These are phyloP conservation scores for Eupeodes luniger DNA, from an alignment of 2,888 invertebrate genomes.

Conservation along the genomic window DNA sequence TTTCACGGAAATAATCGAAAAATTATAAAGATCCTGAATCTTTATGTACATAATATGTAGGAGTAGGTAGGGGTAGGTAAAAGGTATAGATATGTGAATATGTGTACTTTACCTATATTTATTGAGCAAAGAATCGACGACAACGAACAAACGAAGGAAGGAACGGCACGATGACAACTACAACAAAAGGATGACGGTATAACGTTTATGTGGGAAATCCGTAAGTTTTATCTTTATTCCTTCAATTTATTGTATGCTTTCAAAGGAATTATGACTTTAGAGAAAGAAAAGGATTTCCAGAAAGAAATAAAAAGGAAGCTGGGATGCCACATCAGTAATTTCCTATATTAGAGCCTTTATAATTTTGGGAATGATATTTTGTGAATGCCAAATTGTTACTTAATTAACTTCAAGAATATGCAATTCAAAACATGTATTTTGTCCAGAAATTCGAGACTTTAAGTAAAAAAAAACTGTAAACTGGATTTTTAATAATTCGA, in stretches of 20 bases:
- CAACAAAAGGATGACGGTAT: slow-evolving; percentile 17
- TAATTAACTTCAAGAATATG: too few species aligned
- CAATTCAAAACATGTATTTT: too few species aligned
- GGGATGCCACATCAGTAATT: too few species aligned
- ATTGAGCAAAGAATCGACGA: slow-evolving; percentile 19
- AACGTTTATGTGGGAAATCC: slow-evolving; percentile 19
- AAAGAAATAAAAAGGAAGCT: neutral
- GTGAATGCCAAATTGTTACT: too few species aligned
- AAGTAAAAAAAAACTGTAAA: too few species aligned
- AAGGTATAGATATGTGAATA: too few species aligned
- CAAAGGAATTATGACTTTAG: slow-evolving; percentile 2
- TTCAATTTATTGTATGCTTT: slow-evolving; percentile 13
- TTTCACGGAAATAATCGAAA: slow-evolving; percentile 64
- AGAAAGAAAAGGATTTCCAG: neutral
- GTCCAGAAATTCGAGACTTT: too few species aligned
- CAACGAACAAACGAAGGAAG: neutral
- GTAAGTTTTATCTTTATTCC: slow-evolving; percentile 24
- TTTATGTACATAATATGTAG: neutral
- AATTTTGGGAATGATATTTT: too few species aligned
- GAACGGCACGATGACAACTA: slow-evolving; percentile 12
- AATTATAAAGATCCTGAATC: slow-evolving; percentile 66
- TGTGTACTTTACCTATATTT: slow-evolving; percentile 13
- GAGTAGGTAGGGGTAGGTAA: too few species aligned
- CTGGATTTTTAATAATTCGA: too few species aligned
- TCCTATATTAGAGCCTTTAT: too few species aligned